phyloP scores from a whole-genome alignment of 2,888 invertebrate species.

The Megaustenia siamemsis region DNA sequence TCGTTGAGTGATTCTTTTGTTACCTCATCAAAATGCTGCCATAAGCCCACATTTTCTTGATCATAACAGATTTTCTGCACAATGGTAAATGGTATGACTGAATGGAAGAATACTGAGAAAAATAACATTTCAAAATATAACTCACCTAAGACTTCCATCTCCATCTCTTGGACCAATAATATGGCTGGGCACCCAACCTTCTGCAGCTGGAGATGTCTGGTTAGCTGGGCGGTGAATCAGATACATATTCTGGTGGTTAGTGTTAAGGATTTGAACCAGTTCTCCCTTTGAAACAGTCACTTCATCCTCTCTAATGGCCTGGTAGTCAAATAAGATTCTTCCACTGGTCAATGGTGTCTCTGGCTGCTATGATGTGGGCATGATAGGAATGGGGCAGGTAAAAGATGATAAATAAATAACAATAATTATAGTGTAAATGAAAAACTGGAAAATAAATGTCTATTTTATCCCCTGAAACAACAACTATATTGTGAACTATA shows the following conservation, averaged over 20 bases:
- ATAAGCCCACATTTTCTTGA: too few relatives aligned
- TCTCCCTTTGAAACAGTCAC: constrained; percentile 80
- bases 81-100: too few relatives aligned
- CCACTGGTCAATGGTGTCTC: constrained; percentile 62
- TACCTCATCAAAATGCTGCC: too few relatives aligned
- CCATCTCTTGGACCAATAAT: constrained; percentile 73
- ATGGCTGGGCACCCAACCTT: constrained; percentile 80
- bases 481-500: too few relatives aligned
- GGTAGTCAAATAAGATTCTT: constrained; percentile 78
- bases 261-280: constrained; percentile 78
- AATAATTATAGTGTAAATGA: too few relatives aligned
- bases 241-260: constrained; percentile 77
- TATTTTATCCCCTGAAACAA: too few relatives aligned
- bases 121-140: background rate
- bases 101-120: too few relatives aligned
- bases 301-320: constrained; percentile 80
- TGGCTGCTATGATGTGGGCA: background rate
- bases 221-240: constrained; percentile 77
- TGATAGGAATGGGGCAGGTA: background rate
- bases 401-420: background rate
- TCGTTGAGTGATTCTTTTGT: too few relatives aligned
- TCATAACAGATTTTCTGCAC: too few relatives aligned
- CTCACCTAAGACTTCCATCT: constrained; percentile 72
- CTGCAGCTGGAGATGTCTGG: constrained; percentile 76
- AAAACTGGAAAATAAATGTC: too few relatives aligned